Percentiles rank a stretch among this genome's conserved stretches.
Conservation (phyloP, 2,113 vertebrate genomes). For the Vidua macroura region DNA sequence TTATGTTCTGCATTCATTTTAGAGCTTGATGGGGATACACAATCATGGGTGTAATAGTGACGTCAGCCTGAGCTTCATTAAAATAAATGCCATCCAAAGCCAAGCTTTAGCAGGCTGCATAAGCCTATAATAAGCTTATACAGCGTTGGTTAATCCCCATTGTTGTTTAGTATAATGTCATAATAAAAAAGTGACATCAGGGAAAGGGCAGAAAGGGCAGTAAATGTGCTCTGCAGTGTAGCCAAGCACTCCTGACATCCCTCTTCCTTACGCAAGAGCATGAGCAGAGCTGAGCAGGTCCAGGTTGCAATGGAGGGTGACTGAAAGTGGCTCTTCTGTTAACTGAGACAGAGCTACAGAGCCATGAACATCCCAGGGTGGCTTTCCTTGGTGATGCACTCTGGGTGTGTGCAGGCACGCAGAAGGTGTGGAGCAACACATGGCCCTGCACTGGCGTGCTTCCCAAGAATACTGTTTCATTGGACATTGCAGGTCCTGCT, state of each 20-base stretch:
- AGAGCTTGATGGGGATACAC: background rate
- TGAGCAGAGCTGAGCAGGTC: background rate
- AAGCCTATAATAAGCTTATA: conserved; percentile 65
- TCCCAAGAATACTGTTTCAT: background rate
- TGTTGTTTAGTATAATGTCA: conserved; percentile 52
- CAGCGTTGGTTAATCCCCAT: conserved; percentile 29
- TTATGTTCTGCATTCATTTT: background rate
- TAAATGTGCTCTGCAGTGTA: background rate
- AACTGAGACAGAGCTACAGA: background rate
- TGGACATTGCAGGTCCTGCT: background rate
- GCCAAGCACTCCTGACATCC: background rate
- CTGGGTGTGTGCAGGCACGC: accelerated
- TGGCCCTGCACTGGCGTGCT: background rate
- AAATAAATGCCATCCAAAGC: conserved; percentile 34
- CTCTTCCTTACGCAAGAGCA: background rate
- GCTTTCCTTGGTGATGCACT: background rate
- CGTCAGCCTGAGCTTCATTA: conserved; percentile 27
- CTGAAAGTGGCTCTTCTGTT: background rate
- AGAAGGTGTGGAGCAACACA: background rate
- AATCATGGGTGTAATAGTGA: background rate
- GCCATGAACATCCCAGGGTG: accelerated
- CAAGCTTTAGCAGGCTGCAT: conserved; percentile 35
- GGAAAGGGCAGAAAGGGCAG: conserved; percentile 40
- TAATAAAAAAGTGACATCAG: conserved; percentile 59
- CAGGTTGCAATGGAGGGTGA: accelerated